Evolutionary conservation across 2,888 invertebrate genomes (phyloP).

Genomic region (Altica lythri): DNA sequence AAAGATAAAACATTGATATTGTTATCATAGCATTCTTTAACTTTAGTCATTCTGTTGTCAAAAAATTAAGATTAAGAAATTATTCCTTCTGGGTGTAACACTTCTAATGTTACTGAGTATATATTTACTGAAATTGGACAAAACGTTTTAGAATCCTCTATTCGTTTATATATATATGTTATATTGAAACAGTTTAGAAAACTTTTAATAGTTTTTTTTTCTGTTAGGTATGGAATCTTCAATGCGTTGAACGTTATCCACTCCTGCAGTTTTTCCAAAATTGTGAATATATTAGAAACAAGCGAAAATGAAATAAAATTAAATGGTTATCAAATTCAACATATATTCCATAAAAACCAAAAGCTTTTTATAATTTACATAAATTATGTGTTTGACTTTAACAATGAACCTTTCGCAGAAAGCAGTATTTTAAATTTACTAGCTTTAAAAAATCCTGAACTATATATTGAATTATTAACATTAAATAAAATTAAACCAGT

Average conservation of each 20-base stretch:
- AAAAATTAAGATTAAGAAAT: too few species aligned
- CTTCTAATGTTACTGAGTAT: too few species aligned
- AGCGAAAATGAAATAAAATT: slow-evolving; percentile 26
- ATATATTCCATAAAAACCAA: slow-evolving; percentile 31
- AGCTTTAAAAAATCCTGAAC: slow-evolving; percentile 21
- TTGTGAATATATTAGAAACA: too few species aligned
- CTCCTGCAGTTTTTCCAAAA: slow-evolving; percentile 35
- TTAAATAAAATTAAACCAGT: neutral
- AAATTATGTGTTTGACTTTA: slow-evolving; percentile 21
- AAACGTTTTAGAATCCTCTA: too few species aligned
- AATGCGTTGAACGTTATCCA: slow-evolving; percentile 33
- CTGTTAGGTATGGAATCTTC: slow-evolving; percentile 37
- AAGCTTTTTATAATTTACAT: slow-evolving; percentile 32
- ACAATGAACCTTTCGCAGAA: slow-evolving; percentile 13
- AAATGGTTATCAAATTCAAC: slow-evolving; percentile 32
- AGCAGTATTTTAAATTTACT: slow-evolving; percentile 23
- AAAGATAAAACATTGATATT: too few species aligned
- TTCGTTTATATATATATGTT: too few species aligned
- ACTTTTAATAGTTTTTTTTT: too few species aligned
- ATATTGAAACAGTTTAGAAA: too few species aligned
- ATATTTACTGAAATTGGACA: too few species aligned
- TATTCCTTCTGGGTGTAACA: too few species aligned
- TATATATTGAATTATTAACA: slow-evolving; percentile 25
- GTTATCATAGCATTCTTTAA: too few species aligned
- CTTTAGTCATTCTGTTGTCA: too few species aligned